A percentile compares a stretch with the other conserved stretches of the same genome.
These are phyloP conservation scores for Cephus runcator DNA, from an alignment of 2,888 invertebrate genomes.

Conservation along the genomic window DNA sequence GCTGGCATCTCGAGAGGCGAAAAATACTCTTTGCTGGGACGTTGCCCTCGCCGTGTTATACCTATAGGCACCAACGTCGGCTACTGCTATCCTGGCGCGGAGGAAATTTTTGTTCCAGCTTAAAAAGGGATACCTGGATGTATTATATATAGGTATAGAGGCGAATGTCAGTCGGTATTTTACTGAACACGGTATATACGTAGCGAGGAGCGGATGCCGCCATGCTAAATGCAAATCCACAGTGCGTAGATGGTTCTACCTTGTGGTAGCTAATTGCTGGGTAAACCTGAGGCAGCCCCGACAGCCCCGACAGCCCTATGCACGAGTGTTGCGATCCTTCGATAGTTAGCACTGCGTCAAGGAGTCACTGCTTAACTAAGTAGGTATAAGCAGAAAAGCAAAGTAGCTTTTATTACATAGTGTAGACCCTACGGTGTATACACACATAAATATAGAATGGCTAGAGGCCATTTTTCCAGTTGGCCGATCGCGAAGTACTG, in stretches of 20 bases:
- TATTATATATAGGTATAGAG: conserved; percentile 7
- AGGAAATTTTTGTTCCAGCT: neutral
- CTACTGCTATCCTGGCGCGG: conserved; percentile 12
- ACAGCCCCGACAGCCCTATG: neutral
- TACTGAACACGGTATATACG: neutral
- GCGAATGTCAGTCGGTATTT: conserved; percentile 15
- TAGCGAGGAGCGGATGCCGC: neutral
- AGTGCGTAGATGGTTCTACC: conserved; percentile 9
- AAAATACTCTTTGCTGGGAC: conserved; percentile 33
- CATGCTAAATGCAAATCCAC: conserved; percentile 25
- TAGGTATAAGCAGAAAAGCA: neutral
- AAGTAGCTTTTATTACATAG: neutral
- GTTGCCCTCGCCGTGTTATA: neutral
- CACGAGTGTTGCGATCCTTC: conserved; percentile 7
- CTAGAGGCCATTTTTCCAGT: conserved; percentile 7
- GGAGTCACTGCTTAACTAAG: neutral
- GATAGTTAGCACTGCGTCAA: conserved; percentile 12
- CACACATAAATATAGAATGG: neutral
- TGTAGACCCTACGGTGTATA: neutral
- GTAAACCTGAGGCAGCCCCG: conserved; percentile 29
- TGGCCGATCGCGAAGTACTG: neutral
- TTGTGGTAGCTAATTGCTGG: conserved; percentile 44
- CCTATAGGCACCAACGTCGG: conserved; percentile 28
- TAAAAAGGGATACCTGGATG: neutral
- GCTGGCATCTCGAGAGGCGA: conserved; percentile 37